Conservation (phyloP, 2,113 vertebrate genomes). For the Ibidorhyncha struthersii region DNA sequence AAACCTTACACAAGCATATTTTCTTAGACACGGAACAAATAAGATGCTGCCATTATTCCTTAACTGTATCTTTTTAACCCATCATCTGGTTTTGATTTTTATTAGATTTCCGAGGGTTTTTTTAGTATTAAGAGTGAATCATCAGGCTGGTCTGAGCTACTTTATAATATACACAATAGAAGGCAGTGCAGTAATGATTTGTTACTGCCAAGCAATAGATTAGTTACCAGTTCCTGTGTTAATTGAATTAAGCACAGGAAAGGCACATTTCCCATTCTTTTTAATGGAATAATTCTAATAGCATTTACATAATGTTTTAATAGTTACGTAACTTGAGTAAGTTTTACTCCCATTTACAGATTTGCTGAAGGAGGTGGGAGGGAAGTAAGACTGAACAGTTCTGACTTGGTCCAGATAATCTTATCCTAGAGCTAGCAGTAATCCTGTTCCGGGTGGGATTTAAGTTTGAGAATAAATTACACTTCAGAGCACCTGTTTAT, state of each 20-base stretch:
- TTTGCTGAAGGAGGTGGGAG: not conserved
- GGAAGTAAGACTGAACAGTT: not conserved
- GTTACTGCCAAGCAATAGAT: not conserved
- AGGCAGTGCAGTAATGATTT: not conserved
- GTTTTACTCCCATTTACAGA: not conserved
- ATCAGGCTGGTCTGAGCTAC: not conserved
- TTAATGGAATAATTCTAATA: not conserved
- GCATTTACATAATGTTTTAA: not conserved
- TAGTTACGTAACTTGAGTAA: not conserved
- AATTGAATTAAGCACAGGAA: slow-evolving; percentile 35
- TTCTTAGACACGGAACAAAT: not conserved
- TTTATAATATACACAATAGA: not conserved
- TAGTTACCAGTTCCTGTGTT: not conserved
- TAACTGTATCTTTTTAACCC: not conserved
- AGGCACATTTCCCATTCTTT: not conserved
- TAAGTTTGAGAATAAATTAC: not conserved
- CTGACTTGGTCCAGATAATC: not conserved
- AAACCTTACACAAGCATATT: not conserved
- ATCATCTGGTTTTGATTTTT: not conserved
- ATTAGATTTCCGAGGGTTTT: not conserved
- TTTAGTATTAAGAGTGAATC: not conserved
- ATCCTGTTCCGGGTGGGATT: not conserved
- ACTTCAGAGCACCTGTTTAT: not conserved
- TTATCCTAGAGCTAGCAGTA: not conserved
- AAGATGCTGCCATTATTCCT: not conserved